These are phyloP conservation scores for Episyrphus balteatus DNA, from an alignment of 1,140 invertebrate genomes.

Conservation along the genomic window DNA sequence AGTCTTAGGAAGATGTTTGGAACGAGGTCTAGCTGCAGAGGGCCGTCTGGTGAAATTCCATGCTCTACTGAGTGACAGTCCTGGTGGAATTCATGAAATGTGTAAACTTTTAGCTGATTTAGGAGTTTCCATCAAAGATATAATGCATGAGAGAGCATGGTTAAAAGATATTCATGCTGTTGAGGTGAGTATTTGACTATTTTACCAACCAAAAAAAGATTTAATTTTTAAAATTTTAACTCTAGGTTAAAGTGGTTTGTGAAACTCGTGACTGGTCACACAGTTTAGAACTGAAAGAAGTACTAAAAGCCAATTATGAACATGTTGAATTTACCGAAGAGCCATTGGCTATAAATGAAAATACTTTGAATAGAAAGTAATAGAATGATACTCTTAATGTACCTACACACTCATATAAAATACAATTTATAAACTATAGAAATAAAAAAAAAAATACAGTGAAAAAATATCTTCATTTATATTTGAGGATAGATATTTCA, in stretches of 20 bases:
- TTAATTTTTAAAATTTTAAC: slow-evolving; percentile 6
- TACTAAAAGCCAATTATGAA: slow-evolving; percentile 49
- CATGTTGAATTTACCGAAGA: slow-evolving; percentile 37
- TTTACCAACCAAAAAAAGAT: neutral
- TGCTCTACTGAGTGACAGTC: slow-evolving; percentile 75
- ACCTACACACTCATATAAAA: too few relatives aligned
- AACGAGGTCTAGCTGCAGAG: slow-evolving; percentile 79
- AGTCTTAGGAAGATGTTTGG: slow-evolving; percentile 75
- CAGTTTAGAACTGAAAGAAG: slow-evolving; percentile 50
- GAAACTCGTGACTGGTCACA: slow-evolving; percentile 76
- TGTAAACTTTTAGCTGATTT: slow-evolving; percentile 60
- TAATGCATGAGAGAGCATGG: slow-evolving; percentile 90
- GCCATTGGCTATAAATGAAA: slow-evolving; percentile 37
- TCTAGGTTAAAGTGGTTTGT: slow-evolving; percentile 67
- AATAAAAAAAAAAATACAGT: too few relatives aligned
- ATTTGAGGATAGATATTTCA: too few relatives aligned
- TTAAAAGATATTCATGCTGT: slow-evolving; percentile 80
- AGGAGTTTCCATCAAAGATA: slow-evolving; percentile 87
- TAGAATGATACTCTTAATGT: too few relatives aligned
- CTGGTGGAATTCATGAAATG: slow-evolving; percentile 78
- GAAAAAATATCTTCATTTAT: too few relatives aligned
- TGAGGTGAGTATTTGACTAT: slow-evolving; percentile 38
- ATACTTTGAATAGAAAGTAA: too few relatives aligned
- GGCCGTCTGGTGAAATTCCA: slow-evolving; percentile 77
- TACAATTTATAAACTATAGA: too few relatives aligned